Base-by-base conservation (phyloP, 2,113 vertebrate genomes). In the Mustela lutreola region DNA sequence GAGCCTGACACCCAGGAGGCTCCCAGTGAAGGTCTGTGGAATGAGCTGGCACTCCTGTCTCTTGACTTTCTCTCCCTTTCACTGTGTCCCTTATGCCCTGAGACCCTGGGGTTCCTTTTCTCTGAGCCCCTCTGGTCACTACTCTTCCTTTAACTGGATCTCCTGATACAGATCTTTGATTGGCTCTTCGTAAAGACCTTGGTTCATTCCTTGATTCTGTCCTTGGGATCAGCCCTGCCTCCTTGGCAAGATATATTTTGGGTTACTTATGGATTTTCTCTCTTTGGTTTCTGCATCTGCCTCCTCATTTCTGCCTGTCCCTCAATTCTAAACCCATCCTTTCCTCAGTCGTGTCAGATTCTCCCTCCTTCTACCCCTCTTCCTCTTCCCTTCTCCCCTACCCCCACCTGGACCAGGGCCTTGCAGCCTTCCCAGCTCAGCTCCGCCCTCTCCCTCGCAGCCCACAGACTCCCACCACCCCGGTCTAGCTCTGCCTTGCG, bases 171-270 rank as follows among this genome's bases (percentile, higher is more conserved):
- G 19, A 65, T 58, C 53, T 84, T 24, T 81, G 63, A 39, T 79
- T n/a, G 53, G 22, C 70, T 96, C 81, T 96, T 79, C 79, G 73
- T 80, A 56, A 84, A 78, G 92, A 88, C 82, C 50, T 91, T 67
- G 63, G 48, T 93, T 84, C 71, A 60, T 16, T 36, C 60, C 24
- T 92, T 87, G 63, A 45, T 65, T 82, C 89, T 83, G n/a, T 58
- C 84, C 80, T 79, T n/a, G 65, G n/a, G 45, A 91, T 91, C 83
- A 76, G 90, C 73, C 58, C 78, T 53, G 39, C 73, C 62, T 95
- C 89, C 84, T 22, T 39, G 79, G 33, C 16, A 36, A 89, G 71
- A n/a, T 56, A 33, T 2, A 9, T 48, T 80, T 33, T 18, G 67
- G 78, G 73, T 83, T 73, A 95, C 86, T 81, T 65, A 79, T 6